These are phyloP conservation scores for Graphium colonna DNA, from an alignment of 2,888 invertebrate species.

Conservation along the genomic window DNA sequence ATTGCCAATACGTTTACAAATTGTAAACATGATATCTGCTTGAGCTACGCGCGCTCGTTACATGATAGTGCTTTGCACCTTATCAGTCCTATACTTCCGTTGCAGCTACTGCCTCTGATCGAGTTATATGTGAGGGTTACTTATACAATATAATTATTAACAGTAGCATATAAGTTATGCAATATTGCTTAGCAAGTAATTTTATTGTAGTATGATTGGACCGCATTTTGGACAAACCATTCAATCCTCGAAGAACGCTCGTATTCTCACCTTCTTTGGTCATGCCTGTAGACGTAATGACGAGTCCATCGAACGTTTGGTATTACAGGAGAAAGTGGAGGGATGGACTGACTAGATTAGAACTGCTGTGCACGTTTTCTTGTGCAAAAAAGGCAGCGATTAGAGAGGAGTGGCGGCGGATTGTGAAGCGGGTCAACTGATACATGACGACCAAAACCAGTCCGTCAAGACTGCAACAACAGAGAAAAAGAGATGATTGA, in stretches of 20 bases:
- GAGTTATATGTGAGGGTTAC: background rate
- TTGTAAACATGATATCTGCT: background rate
- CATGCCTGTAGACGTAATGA: too few species aligned
- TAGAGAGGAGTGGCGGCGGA: too few species aligned
- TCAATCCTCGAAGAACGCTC: background rate
- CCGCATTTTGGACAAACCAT: background rate
- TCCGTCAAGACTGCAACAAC: too few species aligned
- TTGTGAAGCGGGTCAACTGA: too few species aligned
- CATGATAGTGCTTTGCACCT: slow-evolving; percentile 14
- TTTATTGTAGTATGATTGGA: background rate
- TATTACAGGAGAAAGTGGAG: too few species aligned
- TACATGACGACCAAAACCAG: too few species aligned
- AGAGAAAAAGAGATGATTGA: too few species aligned
- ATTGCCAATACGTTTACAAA: background rate
- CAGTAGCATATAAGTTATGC: background rate
- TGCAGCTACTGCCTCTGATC: background rate
- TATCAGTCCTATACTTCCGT: slow-evolving; percentile 20
- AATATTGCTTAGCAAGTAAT: background rate
- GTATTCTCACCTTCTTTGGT: background rate
- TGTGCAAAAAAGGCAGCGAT: too few species aligned
- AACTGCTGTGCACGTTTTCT: too few species aligned
- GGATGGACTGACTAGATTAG: too few species aligned
- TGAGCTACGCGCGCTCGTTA: background rate
- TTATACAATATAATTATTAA: background rate
- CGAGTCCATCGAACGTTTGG: too few species aligned